phyloP scores from a whole-genome alignment of 64 coral and sea anemone genomes.

The Orbicella faveolata region DNA sequence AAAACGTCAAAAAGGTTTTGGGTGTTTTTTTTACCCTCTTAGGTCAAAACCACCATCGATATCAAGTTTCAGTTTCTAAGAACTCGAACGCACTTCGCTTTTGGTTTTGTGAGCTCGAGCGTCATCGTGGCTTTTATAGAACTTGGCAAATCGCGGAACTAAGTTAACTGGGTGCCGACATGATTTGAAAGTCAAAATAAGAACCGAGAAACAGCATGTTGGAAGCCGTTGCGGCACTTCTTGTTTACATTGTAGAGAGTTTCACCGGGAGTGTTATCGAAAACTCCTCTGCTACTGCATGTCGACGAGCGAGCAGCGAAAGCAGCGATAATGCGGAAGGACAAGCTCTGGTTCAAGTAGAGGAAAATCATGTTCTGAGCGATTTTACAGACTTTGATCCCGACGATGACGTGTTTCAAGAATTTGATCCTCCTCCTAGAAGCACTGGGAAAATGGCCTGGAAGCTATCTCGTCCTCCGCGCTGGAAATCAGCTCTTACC shows the following conservation, averaged over 20 bases:
- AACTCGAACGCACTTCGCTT: no score
- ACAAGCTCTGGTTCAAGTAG: conserved; percentile 11
- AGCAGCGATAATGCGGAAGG: not conserved
- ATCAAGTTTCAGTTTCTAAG: no score
- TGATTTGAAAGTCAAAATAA: not conserved
- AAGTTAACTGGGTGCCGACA: no score
- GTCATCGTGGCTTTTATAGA: no score
- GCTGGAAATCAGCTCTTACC: not conserved
- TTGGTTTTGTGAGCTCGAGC: no score
- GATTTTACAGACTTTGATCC: conserved; percentile 49
- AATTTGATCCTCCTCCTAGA: conserved; percentile 21
- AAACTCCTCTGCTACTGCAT: conserved; percentile 2
- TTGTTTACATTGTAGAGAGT: conserved; percentile 57
- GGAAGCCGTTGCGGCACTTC: conserved; percentile 29
- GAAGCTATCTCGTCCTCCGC: conserved; percentile 4
- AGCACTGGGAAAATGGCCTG: not conserved
- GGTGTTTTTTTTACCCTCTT: no score
- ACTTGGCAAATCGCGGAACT: no score
- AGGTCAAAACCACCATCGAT: no score
- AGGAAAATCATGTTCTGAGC: not conserved
- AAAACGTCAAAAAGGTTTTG: no score
- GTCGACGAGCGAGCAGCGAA: not conserved
- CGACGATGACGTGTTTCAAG: conserved; percentile 46
- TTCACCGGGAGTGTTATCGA: conserved; percentile 50
- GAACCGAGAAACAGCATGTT: conserved; percentile 14